Evolutionary conservation across 1,140 invertebrate genomes (phyloP), one percentile per base, ranked within the genome.

Genomic region (Bombus haemorrhoidalis): DNA sequence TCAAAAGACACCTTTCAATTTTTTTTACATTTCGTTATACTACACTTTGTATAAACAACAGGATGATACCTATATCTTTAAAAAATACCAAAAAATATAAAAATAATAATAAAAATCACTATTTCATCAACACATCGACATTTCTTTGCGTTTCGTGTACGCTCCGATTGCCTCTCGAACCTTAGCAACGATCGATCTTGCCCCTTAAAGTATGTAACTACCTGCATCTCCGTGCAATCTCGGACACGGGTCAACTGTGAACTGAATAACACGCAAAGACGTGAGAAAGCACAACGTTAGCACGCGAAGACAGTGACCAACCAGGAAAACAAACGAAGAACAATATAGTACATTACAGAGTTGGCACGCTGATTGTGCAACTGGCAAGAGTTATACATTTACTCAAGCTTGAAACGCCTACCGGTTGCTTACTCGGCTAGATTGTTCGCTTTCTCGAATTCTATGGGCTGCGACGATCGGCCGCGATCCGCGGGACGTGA

Each of bases 351-450:
- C 25, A 15, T 43, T 39, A 68, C 47, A 41, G 13, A 32, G n/a
- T 13, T 13, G 57, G n/a, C n/a, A 18, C 3, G 22, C 1, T 4
- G 18, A 22, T 77, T 83, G 64, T 37, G 47, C 47, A 78, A 83
- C 12, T 1, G 47, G 47, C 41, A n/a, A 57, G 81, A 77, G 81
- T 77, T 68, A 83, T 28, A 34, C 43, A 69, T 78, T 78, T 83
- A 77, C 81, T 69, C 43, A 37, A 74, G 80, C 80, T n/a, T 82
- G 80, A 78, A 83, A 78, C 82, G 41, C 81, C 68, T 71, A 71
- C 68, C 68, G 68, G 68, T 71, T 28, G 81, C 43, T 69, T 39
- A 53, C 43, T 37, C 53, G 69, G 25, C n/a, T 12, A 41, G 10
- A n/a, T 69, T 59, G 47, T 41, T 69, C 74, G 74, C 81, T 83